Evolutionary conservation across 2,888 invertebrate species (phyloP).

Genomic region (Germaria angustata): DNA sequence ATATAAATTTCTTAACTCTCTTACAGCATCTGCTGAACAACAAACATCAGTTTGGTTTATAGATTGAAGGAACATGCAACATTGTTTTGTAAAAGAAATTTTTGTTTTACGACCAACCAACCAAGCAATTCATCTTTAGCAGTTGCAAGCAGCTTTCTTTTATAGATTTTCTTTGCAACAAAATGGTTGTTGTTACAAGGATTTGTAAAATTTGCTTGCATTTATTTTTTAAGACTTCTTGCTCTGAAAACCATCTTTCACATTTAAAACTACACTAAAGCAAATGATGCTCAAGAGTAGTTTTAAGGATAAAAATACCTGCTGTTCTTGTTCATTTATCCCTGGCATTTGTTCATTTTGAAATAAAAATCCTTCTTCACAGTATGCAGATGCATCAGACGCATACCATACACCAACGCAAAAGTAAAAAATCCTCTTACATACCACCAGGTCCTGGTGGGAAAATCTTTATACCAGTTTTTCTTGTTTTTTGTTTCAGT

Average conservation of each 20-base stretch:
- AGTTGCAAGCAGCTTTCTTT: slow-evolving; percentile 33
- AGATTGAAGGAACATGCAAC: slow-evolving; percentile 34
- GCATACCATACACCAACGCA: not conserved
- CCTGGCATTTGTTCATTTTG: not conserved
- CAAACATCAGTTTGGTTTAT: not conserved
- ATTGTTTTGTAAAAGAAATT: not conserved
- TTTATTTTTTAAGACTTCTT: not conserved
- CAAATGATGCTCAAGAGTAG: not conserved
- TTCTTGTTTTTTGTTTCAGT: slow-evolving; percentile 1
- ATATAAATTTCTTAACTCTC: slow-evolving; percentile 13
- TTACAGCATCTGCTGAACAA: slow-evolving; percentile 26
- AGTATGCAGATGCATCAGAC: not conserved
- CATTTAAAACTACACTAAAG: not conserved
- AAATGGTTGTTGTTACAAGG: slow-evolving; percentile 22
- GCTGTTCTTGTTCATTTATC: not conserved
- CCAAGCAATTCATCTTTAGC: not conserved
- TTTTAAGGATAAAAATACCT: slow-evolving; percentile 25
- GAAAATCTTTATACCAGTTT: slow-evolving; percentile 23
- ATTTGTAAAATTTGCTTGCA: slow-evolving; percentile 32
- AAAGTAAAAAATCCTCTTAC: not conserved
- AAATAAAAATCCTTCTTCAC: not conserved
- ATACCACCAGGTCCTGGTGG: slow-evolving; percentile 50
- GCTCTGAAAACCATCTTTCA: not conserved
- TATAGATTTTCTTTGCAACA: not conserved
- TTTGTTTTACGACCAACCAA: slow-evolving; percentile 16